Evolutionary conservation across 2,888 invertebrate species (phyloP).

Genomic region (Leptinotarsa haldemani): DNA sequence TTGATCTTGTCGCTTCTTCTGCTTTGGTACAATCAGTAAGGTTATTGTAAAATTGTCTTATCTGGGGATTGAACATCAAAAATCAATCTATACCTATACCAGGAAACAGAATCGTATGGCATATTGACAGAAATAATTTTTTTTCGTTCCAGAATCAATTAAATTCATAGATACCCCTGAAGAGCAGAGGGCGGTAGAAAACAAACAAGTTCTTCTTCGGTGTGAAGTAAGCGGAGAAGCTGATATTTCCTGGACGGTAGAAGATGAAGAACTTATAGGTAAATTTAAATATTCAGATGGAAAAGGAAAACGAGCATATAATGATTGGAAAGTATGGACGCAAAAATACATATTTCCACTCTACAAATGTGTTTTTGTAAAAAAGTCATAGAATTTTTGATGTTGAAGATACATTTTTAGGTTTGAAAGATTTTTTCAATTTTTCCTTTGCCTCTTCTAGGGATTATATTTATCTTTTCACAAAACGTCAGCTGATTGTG

Average conservation of each 20-base stretch:
- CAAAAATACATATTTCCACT: no score
- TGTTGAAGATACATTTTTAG: no score
- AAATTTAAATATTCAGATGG: constrained; percentile 70
- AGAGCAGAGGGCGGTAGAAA: constrained; percentile 68
- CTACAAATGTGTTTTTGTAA: no score
- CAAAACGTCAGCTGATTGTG: no score
- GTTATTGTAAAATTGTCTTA: no score
- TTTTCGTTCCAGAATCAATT: constrained; percentile 67
- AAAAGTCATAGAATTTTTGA: no score
- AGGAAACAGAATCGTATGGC: not conserved
- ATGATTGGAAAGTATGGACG: not conserved
- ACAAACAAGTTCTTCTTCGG: constrained; percentile 69
- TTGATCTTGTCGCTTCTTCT: no score
- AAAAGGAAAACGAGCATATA: constrained; percentile 58
- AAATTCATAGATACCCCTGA: constrained; percentile 69
- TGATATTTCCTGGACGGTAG: constrained; percentile 28
- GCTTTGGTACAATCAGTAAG: no score
- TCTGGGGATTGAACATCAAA: not conserved
- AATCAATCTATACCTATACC: not conserved
- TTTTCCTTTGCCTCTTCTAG: no score
- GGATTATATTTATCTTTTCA: no score
- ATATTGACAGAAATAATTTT: not conserved
- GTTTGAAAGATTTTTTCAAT: no score
- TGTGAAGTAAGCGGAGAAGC: constrained; percentile 65
- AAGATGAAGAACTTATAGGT: constrained; percentile 19